Base-by-base conservation (phyloP, 2,888 invertebrate species). In the Pseudococcus jackbeardsleyi region DNA sequence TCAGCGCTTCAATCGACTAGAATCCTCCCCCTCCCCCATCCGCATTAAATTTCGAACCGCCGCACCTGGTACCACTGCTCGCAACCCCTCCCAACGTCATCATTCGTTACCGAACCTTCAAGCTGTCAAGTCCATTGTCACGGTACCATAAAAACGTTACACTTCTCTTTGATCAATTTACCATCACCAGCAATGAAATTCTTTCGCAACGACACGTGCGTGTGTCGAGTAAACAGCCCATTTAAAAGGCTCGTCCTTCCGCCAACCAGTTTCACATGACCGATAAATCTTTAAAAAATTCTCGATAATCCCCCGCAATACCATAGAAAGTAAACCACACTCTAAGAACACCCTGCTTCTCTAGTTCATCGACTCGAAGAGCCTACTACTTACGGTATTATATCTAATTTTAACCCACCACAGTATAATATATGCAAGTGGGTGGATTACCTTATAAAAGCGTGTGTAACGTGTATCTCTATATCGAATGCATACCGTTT, bases 221-320 rank as follows among this genome's bases (percentile, higher is more conserved):
- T 7, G 19, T 59, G 19, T 33, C 68, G 15, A 11, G 33, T 72
- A 72, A 22, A 72, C 12, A 6, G 59, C 68, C 12, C 33, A 72
- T 72, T 15, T 72, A 72, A 72, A 72, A 72, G 26, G 68, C 68
- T 72, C 68, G 68, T 72, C 68, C 68, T 72, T 72, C 68, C 68
- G 68, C 33, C 26, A 12, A 72, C 68, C 68, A 72, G 68, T 72
- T 72, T 72, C 68, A 33, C 33, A 72, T 72, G 68, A 72, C 33
- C 33, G 33, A 72, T 72, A 33, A 72, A 72, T 72, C 33, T 72
- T 59, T 33, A 72, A 72, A 72, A 72, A 72, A 33, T 33, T 2
- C 26, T 33, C 26, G 26, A 33, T 33, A 33, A 33, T 33, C 26
- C 26, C 26, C 26, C 33, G 33, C 68, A 33, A 72, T 59, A 19